Evolutionary conservation across 2,113 vertebrate species (phyloP).

Genomic region (Halichoerus grypus): DNA sequence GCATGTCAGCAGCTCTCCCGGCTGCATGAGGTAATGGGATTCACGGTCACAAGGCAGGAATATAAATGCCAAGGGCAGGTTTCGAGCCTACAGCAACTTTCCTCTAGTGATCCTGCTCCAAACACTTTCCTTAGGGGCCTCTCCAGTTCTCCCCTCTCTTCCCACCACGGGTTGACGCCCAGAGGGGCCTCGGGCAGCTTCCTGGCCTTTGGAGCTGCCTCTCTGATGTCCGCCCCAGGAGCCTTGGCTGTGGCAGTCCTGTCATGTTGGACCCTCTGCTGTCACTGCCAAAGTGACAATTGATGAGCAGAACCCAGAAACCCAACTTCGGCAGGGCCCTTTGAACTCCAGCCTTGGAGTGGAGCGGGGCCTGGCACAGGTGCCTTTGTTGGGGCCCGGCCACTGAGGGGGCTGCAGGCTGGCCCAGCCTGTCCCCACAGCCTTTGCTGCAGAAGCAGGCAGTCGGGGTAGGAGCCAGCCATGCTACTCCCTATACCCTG

Average conservation of each 20-base stretch:
- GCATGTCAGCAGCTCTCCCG: not conserved
- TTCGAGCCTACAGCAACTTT: constrained; percentile 59
- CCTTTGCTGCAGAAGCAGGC: constrained; percentile 32
- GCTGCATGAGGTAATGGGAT: not conserved
- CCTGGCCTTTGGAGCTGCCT: constrained; percentile 63
- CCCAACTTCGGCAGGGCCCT: constrained; percentile 60
- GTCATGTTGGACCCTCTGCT: constrained; percentile 67
- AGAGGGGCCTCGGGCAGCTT: constrained; percentile 53
- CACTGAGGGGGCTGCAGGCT: not conserved
- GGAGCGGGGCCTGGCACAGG: constrained; percentile 48
- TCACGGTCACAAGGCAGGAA: constrained; percentile 40
- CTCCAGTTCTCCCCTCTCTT: constrained; percentile 69
- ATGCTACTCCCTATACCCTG: not conserved
- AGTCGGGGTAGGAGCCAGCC: not conserved
- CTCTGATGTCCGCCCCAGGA: constrained; percentile 75
- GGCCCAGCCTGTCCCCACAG: not conserved
- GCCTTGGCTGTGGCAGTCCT: constrained; percentile 66
- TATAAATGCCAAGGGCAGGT: constrained; percentile 38
- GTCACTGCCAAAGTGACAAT: constrained; percentile 76
- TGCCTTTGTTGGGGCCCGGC: constrained; percentile 61
- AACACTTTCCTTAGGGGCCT: constrained; percentile 32
- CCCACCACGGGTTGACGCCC: constrained; percentile 52
- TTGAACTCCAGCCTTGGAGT: constrained; percentile 68
- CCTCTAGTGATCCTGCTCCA: constrained; percentile 59
- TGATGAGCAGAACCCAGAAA: constrained; percentile 78